Base-by-base conservation (phyloP, 1,140 invertebrate species). In the Dendrolimus kikuchii region DNA sequence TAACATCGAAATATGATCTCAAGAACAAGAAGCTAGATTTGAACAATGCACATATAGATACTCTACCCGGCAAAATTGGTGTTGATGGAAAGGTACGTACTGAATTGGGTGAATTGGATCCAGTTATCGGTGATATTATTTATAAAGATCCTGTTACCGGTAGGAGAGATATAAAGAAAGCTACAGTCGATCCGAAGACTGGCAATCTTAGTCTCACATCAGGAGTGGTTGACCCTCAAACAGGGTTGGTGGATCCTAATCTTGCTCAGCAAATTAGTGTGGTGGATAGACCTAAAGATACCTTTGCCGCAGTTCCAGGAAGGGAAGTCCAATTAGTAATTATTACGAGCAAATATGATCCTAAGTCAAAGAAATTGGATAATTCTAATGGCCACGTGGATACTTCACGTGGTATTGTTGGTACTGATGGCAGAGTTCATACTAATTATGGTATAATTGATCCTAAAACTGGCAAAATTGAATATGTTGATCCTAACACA, bases 161-260 rank as follows among this genome's bases (percentile, higher is more conserved):
- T 6, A 81, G 68, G 68, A 70, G 71, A 38, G 80, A 81, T 46
- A 60, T 71, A 9, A 83, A 78, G 59, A 74, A 76, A 49, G 87
- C 87, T 48, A 68, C 77, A 5, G 81, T 91, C 10, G 89, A 91
- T 71, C 80, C 88, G 9, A 77, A 74, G 53, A 83, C 85, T 39
- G 90, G 89, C 40, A 90, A 90, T 45, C 49, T 66, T 7, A 53
- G 89, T 39, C 87, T 90, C 37, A 90, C 89, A 36, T 89, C 90
- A 54, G 86, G 89, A 57, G 91, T 92, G 41, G 82, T 91, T 49
- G 90, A 92, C 68, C 91, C 91, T n/a, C 88, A 88, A 61, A 92
- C 90, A 4, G 90, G 90, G 37, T 79, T 88, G 57, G 81, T 88
- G 41, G 88, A 90, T 63, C 77, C 89, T n/a, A 83, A 66, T 40